Base-by-base conservation (phyloP, 2,888 invertebrate species). In the Nomada goodeniana region DNA sequence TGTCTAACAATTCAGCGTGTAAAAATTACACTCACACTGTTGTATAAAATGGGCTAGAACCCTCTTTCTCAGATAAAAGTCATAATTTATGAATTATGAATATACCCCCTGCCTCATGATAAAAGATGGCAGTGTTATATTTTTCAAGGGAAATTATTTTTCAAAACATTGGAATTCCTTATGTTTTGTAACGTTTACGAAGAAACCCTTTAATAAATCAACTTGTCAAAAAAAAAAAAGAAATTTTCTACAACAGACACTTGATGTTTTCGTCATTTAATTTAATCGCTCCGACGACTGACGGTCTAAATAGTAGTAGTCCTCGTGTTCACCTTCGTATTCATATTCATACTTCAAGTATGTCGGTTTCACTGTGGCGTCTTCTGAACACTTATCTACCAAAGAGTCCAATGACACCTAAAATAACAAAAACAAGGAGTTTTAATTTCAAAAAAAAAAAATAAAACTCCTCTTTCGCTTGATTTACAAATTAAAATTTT, bases 331-430 rank as follows among this genome's bases (percentile, higher is more conserved):
- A 18, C 80, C 84, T 10, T 11, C 67, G 73, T 88, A 88, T 20
- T 91, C 88, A 1, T 13, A 80, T 13, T 81, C 75, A 57, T 86
- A 80, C 64, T 86, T 76, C 9, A 89, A 75, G 73, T 89, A 91
- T 18, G 47, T 89, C 86, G 44, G 69, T 73, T 60, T 5, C 70
- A 50, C 84, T 86, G 4, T 64, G 75, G 76, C 44, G 2, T 90
- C 89, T n/a, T 85, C 86, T 1, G 85, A 87, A 82, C 90, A 90
- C 60, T 88, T 88, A 42, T 90, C 89, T n/a, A 86, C 67, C 18
- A 89, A 18, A 10, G 91, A 89, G 29, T 89, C 88, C 60, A 81
- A 18, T 2, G 91, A 91, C 0, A 64, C 81, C 92, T 80, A 13
- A 44, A 61, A 26, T 9, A 57, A 52, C 23, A 13, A 26, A 57